A percentile compares a stretch with the other conserved stretches of the same genome.
Evolutionary conservation across 35 echinoderm and acorn worm genomes (phyloP).

Genomic region (Patiria miniata): DNA sequence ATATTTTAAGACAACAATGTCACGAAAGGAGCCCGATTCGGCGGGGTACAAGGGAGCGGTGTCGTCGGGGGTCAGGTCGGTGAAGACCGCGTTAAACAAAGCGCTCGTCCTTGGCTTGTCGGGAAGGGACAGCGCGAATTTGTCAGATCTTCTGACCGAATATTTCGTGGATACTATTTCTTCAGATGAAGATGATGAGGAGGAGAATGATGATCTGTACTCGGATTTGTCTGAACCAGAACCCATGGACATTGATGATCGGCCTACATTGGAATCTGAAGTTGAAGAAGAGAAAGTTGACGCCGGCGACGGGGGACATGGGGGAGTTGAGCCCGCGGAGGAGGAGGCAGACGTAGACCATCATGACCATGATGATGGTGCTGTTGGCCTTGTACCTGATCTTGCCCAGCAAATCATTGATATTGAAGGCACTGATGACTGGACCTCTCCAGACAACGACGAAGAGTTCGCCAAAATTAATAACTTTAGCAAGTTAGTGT

Average conservation of each 20-base stretch:
- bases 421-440: not conserved
- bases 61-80: not conserved
- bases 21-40: not conserved
- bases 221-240: not conserved
- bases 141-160: no score
- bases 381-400: not conserved
- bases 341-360: no score
- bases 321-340: no score
- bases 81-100: not conserved
- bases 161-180: no score
- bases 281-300: no score
- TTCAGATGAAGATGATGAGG: not conserved
- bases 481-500: not conserved
- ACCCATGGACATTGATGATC: not conserved
- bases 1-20: not conserved
- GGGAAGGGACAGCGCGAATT: no score
- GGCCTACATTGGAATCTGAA: no score
- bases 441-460: not conserved
- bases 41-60: not conserved
- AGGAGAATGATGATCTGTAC: not conserved
- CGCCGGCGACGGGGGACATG: no score
- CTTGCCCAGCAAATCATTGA: conserved; percentile 1
- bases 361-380: no score
- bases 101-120: conserved; percentile 5
- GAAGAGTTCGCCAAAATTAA: not conserved